phyloP scores from a whole-genome alignment of 2,888 invertebrate genomes.

The Nasonia oneida region DNA sequence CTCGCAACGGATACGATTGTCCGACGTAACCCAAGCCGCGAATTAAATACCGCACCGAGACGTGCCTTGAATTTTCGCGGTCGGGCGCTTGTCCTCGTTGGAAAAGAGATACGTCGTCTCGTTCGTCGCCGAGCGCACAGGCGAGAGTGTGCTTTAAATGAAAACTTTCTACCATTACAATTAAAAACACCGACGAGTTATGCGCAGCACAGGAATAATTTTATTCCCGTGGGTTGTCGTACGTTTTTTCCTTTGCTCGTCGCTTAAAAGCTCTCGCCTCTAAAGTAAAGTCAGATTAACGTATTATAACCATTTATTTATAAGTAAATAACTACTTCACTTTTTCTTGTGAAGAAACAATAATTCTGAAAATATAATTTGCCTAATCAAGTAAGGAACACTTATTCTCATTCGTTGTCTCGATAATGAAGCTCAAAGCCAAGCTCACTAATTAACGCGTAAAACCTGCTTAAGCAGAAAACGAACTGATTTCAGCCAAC shows the following conservation, averaged over 20 bases:
- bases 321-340: too few relatives aligned
- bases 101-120: constrained; percentile 57
- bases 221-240: constrained; percentile 28
- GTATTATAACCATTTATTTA: too few relatives aligned
- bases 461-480: constrained; percentile 2
- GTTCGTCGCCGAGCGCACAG: constrained; percentile 37
- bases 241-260: not conserved
- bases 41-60: constrained; percentile 64
- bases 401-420: not conserved
- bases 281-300: not conserved
- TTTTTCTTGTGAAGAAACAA: too few relatives aligned
- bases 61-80: constrained; percentile 67
- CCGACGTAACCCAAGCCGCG: constrained; percentile 61
- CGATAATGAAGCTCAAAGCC: constrained; percentile 16
- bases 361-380: not conserved
- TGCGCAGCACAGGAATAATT: constrained; percentile 30
- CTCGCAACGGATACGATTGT: constrained; percentile 59
- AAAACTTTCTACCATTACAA: constrained; percentile 35
- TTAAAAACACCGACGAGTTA: constrained; percentile 33
- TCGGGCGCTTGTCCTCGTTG: constrained; percentile 65
- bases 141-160: constrained; percentile 43
- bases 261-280: not conserved
- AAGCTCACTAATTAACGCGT: constrained; percentile 40
- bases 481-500: constrained; percentile 41
- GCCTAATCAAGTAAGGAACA: not conserved